These are phyloP conservation scores for Nemoura dubitans DNA, from an alignment of 2,888 invertebrate genomes.

Conservation along the genomic window DNA sequence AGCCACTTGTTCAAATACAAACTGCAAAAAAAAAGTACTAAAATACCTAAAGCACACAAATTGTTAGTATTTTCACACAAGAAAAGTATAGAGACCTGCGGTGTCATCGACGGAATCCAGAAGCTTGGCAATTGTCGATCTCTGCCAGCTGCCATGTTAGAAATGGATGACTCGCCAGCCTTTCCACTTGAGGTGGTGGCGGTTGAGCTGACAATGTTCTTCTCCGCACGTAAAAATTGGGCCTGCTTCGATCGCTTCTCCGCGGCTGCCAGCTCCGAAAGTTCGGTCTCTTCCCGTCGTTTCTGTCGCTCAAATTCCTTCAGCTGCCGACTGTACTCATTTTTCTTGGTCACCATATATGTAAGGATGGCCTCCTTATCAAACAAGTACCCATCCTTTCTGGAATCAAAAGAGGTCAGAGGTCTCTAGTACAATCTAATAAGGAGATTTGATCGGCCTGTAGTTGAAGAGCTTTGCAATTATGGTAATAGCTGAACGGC, in stretches of 20 bases:
- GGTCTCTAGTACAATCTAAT: not conserved
- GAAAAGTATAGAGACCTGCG: conserved; percentile 62
- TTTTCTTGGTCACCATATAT: conserved; percentile 94
- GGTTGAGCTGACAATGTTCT: conserved; percentile 71
- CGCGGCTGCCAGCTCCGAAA: conserved; percentile 74
- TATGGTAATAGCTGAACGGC: too few species aligned
- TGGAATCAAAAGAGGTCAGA: conserved; percentile 54
- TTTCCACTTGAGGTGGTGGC: conserved; percentile 50
- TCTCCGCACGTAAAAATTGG: conserved; percentile 84
- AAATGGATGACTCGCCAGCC: conserved; percentile 65
- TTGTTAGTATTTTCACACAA: too few species aligned
- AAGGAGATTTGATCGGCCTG: too few species aligned
- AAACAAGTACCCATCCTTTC: conserved; percentile 90
- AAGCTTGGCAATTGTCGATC: conserved; percentile 91
- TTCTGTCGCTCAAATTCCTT: conserved; percentile 93
- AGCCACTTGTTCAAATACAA: too few species aligned
- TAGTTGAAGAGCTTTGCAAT: too few species aligned
- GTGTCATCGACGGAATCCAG: conserved; percentile 95
- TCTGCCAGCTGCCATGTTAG: conserved; percentile 81
- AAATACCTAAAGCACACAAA: too few species aligned
- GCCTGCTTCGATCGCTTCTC: conserved; percentile 79
- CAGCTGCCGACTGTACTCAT: conserved; percentile 85
- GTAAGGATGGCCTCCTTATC: conserved; percentile 97
- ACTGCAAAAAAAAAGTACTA: too few species aligned
- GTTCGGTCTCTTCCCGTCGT: conserved; percentile 76